Evolutionary conservation across 2,797 vertebrate species (phyloP).

Genomic region (Rhinophrynus dorsalis): DNA sequence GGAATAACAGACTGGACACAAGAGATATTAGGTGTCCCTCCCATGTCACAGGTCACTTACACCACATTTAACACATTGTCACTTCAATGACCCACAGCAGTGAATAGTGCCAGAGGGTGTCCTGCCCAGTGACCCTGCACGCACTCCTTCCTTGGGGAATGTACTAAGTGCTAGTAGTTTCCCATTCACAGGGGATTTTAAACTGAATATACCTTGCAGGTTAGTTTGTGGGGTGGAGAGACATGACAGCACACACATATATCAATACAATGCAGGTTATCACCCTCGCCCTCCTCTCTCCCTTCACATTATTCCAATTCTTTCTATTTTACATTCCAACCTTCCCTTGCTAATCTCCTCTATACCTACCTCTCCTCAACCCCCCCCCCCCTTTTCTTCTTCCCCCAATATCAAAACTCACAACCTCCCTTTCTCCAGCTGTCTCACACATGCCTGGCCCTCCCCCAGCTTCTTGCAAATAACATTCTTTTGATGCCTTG

Average conservation of each 20-base stretch:
- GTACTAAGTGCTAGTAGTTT: conserved; percentile 1
- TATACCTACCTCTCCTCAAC: neutral
- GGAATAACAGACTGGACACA: conserved; percentile 11
- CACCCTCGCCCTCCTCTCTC: neutral
- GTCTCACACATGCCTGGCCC: conserved; percentile 65
- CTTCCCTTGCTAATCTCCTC: neutral
- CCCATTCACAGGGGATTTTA: neutral
- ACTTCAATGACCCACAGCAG: conserved; percentile 23
- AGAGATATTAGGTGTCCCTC: conserved; percentile 26
- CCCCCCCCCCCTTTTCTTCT: neutral
- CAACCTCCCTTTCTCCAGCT: conserved; percentile 51
- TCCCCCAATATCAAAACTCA: neutral
- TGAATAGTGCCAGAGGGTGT: neutral
- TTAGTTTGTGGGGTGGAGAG: neutral
- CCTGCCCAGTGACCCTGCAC: conserved; percentile 26
- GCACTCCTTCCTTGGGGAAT: conserved; percentile 2
- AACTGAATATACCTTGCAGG: neutral
- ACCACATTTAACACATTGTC: conserved; percentile 34
- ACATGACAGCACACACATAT: conserved; percentile 17
- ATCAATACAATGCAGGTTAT: conserved; percentile 2
- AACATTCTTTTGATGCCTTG: conserved; percentile 72
- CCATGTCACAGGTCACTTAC: conserved; percentile 15
- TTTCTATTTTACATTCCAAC: neutral
- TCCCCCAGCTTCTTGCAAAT: conserved; percentile 62
- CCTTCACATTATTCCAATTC: neutral